phyloP scores from a whole-genome alignment of 2,113 vertebrate genomes.

The Entelurus aequoreus region DNA sequence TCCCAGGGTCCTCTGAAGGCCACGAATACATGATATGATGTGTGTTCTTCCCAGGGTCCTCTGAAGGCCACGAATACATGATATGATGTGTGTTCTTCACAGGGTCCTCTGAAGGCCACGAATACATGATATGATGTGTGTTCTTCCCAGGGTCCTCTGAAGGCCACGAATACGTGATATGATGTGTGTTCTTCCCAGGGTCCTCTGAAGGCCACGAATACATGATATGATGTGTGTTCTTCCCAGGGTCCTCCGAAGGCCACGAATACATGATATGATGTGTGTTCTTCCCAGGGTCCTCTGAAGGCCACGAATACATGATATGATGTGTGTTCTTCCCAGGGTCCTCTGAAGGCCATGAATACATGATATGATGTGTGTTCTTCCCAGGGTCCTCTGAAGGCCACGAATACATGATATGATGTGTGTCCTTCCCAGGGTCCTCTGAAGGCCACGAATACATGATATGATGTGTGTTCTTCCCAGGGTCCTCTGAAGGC shows the following conservation, averaged over 20 bases:
- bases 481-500: slow-evolving; percentile 19
- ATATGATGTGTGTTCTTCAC: slow-evolving; percentile 13
- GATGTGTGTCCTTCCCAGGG: slow-evolving; percentile 14
- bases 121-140: slow-evolving; percentile 18
- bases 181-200: slow-evolving; percentile 14
- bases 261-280: slow-evolving; percentile 6
- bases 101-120: slow-evolving; percentile 17
- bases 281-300: slow-evolving; percentile 18
- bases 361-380: slow-evolving; percentile 18
- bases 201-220: slow-evolving; percentile 20
- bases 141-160: slow-evolving; percentile 16
- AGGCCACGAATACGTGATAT: slow-evolving; percentile 24
- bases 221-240: slow-evolving; percentile 17
- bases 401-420: slow-evolving; percentile 24
- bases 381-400: slow-evolving; percentile 16
- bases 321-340: slow-evolving; percentile 14
- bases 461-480: slow-evolving; percentile 17
- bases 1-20: slow-evolving; percentile 19
- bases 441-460: slow-evolving; percentile 20
- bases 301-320: slow-evolving; percentile 21
- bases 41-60: slow-evolving; percentile 18
- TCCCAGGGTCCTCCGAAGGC: slow-evolving; percentile 19
- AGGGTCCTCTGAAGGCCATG: slow-evolving; percentile 16
- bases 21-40: slow-evolving; percentile 6
- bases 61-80: slow-evolving; percentile 21